phyloP scores from a whole-genome alignment of 2,797 vertebrate genomes.

The Pteronotus mesoamericanus region DNA sequence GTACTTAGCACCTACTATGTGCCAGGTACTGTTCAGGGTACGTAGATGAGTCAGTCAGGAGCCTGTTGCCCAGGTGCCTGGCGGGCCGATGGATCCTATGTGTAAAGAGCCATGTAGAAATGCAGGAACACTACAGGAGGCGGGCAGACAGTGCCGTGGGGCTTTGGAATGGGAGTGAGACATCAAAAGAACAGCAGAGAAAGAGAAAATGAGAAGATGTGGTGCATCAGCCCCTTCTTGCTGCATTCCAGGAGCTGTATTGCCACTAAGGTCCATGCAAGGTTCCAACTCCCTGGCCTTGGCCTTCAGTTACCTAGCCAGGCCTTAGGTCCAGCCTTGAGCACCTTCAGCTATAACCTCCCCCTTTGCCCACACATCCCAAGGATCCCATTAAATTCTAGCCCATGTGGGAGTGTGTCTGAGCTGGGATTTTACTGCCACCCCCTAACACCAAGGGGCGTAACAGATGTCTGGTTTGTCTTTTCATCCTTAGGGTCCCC shows the following conservation, averaged over 20 bases:
- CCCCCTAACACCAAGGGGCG: background rate
- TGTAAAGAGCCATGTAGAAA: background rate
- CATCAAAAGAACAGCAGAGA: background rate
- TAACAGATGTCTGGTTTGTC: background rate
- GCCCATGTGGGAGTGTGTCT: background rate
- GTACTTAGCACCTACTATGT: background rate
- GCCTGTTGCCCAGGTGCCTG: background rate
- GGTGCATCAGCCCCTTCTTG: background rate
- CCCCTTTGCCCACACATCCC: background rate
- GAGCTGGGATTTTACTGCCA: background rate
- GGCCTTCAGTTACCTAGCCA: background rate
- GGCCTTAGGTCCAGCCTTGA: background rate
- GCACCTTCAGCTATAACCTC: background rate
- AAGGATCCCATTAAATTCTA: background rate
- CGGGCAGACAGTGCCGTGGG: background rate
- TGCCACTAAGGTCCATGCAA: background rate
- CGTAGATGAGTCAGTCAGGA: background rate
- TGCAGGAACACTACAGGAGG: accelerated
- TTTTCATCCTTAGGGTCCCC: background rate
- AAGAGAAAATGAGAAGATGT: background rate
- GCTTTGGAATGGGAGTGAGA: background rate
- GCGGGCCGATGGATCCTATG: background rate
- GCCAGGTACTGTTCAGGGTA: background rate
- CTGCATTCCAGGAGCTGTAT: accelerated
- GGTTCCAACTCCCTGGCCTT: background rate